Evolutionary conservation across 2,888 invertebrate genomes (phyloP).

Genomic region (Marronus borbonicus): DNA sequence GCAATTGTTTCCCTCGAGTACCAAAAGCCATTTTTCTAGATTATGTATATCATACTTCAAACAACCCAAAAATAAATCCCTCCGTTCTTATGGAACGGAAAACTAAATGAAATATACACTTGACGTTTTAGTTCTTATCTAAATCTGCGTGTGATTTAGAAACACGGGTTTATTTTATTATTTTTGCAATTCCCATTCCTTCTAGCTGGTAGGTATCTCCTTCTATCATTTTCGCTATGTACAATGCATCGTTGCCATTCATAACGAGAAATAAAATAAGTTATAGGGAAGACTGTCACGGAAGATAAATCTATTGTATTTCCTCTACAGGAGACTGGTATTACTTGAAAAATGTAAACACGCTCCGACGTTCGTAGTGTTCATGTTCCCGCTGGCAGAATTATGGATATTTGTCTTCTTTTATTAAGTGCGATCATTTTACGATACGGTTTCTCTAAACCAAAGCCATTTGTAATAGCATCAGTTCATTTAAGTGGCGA

Average conservation of each 20-base stretch:
- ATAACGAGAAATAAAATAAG: conserved; percentile 35
- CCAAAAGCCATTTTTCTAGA: neutral
- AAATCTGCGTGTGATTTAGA: neutral
- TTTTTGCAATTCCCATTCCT: neutral
- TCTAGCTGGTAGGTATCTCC: neutral
- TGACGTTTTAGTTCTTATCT: conserved; percentile 13
- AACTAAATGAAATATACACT: conserved; percentile 13
- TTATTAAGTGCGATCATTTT: conserved; percentile 24
- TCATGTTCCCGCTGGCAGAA: neutral
- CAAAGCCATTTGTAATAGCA: conserved; percentile 20
- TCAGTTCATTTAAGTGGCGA: neutral
- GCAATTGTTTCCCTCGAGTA: too few relatives aligned
- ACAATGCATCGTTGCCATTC: conserved; percentile 13
- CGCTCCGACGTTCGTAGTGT: conserved; percentile 6
- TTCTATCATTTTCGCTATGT: conserved; percentile 22
- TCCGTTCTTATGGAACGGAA: neutral
- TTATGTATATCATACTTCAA: neutral
- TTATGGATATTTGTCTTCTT: conserved; percentile 19
- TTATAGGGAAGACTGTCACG: conserved; percentile 35
- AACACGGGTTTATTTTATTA: conserved; percentile 29
- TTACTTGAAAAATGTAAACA: conserved; percentile 49
- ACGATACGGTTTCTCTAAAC: neutral
- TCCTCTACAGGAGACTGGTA: conserved; percentile 32
- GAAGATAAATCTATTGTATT: conserved; percentile 47
- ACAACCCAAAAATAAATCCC: neutral